A percentile compares a stretch with the other conserved stretches of the same genome.
Conservation (phyloP, 2,113 vertebrate genomes). For the Zosterops lateralis region DNA sequence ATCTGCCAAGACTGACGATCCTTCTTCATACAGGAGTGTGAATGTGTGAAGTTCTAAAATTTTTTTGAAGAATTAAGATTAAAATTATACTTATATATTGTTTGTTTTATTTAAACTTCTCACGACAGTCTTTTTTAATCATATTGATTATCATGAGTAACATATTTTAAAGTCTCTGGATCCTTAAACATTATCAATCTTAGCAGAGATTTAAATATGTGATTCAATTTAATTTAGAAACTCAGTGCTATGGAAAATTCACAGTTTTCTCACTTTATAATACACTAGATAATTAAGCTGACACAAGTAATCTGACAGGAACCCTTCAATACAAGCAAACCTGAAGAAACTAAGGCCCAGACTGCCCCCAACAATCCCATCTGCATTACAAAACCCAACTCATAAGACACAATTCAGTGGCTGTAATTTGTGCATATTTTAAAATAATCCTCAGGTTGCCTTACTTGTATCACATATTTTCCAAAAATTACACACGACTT, state of each 20-base stretch:
- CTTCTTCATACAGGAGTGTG: background rate
- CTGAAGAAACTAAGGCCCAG: background rate
- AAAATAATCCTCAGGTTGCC: background rate
- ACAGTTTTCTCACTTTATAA: background rate
- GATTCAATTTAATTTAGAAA: background rate
- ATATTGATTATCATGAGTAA: background rate
- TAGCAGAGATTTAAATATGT: background rate
- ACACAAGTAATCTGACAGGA: background rate
- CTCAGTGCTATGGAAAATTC: background rate
- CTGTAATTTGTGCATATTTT: background rate
- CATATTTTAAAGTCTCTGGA: background rate
- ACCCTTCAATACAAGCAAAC: background rate
- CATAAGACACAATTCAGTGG: background rate
- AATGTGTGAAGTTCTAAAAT: background rate
- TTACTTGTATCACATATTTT: background rate
- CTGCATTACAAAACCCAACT: background rate
- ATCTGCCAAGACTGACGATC: background rate
- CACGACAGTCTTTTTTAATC: background rate
- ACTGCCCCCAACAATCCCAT: background rate
- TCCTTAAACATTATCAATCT: background rate
- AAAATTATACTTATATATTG: background rate
- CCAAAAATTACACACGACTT: background rate
- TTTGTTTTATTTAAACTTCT: background rate
- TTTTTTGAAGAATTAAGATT: background rate
- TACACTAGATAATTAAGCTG: background rate